These are phyloP conservation scores for Dryadula phaetusa DNA, from an alignment of 2,888 invertebrate genomes.

Conservation along the genomic window DNA sequence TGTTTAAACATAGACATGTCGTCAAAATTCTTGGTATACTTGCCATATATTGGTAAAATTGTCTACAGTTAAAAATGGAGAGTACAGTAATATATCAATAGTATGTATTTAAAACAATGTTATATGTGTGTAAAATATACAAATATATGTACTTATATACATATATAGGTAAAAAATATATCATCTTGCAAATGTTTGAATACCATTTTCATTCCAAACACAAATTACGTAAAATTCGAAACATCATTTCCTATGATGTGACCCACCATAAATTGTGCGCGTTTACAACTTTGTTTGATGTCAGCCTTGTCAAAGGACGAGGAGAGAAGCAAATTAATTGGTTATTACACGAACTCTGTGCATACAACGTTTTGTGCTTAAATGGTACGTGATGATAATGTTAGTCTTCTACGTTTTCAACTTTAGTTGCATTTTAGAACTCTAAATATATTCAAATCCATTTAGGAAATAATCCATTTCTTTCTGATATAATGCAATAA, in stretches of 20 bases:
- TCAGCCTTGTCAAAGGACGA: not conserved
- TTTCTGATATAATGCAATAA: too few relatives aligned
- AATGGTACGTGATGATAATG: not conserved
- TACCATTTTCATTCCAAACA: not conserved
- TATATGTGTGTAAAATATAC: too few relatives aligned
- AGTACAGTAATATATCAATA: too few relatives aligned
- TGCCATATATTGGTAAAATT: too few relatives aligned
- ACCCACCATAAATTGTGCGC: not conserved
- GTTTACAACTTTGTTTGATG: not conserved
- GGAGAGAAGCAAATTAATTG: not conserved
- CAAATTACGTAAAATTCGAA: not conserved
- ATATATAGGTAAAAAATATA: not conserved
- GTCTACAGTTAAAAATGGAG: too few relatives aligned
- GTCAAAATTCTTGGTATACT: too few relatives aligned
- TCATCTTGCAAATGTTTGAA: not conserved
- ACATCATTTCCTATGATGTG: not conserved
- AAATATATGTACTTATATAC: too few relatives aligned
- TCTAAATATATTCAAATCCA: too few relatives aligned
- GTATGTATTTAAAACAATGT: too few relatives aligned
- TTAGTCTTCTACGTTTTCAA: not conserved
- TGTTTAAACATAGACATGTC: too few relatives aligned
- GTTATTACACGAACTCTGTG: not conserved
- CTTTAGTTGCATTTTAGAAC: too few relatives aligned
- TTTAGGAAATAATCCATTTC: too few relatives aligned
- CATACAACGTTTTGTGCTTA: not conserved